These are phyloP conservation scores for Podilymbus podiceps DNA, from an alignment of 2,113 vertebrate genomes.

Conservation along the genomic window DNA sequence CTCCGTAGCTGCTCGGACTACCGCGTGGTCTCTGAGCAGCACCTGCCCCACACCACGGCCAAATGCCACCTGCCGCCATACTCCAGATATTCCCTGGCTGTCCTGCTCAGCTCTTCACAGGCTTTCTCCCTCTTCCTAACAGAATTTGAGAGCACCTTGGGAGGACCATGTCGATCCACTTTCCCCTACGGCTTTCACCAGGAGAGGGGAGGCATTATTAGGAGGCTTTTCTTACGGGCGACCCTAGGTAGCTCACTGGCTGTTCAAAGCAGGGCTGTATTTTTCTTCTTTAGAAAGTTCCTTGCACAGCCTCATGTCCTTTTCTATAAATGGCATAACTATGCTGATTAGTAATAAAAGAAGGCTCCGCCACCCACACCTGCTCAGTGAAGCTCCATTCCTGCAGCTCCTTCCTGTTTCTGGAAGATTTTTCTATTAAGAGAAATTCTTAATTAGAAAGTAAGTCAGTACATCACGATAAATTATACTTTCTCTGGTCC, in stretches of 20 bases:
- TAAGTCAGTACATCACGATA: neutral
- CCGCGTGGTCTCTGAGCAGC: accelerated
- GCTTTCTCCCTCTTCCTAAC: neutral
- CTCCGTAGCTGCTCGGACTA: neutral
- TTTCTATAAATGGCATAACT: slow-evolving; percentile 62
- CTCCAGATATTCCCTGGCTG: neutral
- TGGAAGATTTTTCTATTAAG: neutral
- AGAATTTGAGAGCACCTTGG: neutral
- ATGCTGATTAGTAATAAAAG: slow-evolving; percentile 66
- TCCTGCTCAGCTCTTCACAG: neutral
- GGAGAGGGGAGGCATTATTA: neutral
- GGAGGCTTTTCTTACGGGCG: neutral
- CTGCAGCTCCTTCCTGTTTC: slow-evolving; percentile 36
- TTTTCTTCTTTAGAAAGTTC: slow-evolving; percentile 28
- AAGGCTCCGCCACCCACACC: slow-evolving; percentile 60
- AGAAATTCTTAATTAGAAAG: slow-evolving; percentile 2
- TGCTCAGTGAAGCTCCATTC: slow-evolving; percentile 9
- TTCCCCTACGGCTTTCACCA: neutral
- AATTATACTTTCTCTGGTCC: neutral
- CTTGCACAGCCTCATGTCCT: slow-evolving; percentile 26
- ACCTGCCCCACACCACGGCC: neutral
- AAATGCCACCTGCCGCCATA: accelerated
- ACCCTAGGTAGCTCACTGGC: neutral
- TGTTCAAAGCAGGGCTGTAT: neutral
- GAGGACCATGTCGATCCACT: neutral